These are phyloP conservation scores for Pogonophryne albipinna DNA, from an alignment of 2,797 vertebrate species.

Conservation along the genomic window DNA sequence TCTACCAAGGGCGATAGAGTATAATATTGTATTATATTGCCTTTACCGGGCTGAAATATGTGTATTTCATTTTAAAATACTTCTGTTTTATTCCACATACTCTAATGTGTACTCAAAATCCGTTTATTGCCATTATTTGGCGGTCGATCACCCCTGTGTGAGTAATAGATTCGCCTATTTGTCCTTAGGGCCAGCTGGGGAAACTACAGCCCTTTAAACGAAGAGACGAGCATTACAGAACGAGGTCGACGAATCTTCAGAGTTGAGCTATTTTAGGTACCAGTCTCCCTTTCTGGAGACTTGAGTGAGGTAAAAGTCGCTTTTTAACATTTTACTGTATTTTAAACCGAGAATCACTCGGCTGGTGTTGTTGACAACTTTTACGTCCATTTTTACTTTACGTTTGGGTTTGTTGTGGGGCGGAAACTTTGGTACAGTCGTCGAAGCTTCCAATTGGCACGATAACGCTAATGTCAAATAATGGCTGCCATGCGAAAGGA, in stretches of 20 bases:
- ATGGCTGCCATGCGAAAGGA: background rate
- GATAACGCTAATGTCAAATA: background rate
- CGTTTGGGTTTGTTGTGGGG: conserved; percentile 35
- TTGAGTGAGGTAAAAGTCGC: conserved; percentile 73
- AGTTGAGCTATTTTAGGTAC: conserved; percentile 28
- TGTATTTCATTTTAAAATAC: fast-evolving
- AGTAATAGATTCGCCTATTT: conserved; percentile 61
- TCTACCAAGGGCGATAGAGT: background rate
- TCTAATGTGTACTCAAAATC: fast-evolving
- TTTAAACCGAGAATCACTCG: background rate
- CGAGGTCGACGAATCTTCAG: conserved; percentile 14
- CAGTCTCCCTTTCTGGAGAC: conserved; percentile 63
- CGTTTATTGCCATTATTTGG: fast-evolving
- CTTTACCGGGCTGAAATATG: fast-evolving
- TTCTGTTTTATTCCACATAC: background rate
- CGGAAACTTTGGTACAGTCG: conserved; percentile 43
- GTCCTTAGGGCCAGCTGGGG: conserved; percentile 32
- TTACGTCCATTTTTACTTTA: background rate
- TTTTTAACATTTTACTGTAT: background rate
- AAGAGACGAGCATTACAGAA: background rate
- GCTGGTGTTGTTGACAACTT: conserved; percentile 6
- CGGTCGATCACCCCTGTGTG: background rate
- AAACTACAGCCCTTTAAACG: conserved; percentile 51
- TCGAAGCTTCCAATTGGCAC: background rate
- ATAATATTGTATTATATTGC: fast-evolving